These are phyloP conservation scores for Chloroclystis v-ata DNA, from an alignment of 2,888 invertebrate species.

Conservation along the genomic window DNA sequence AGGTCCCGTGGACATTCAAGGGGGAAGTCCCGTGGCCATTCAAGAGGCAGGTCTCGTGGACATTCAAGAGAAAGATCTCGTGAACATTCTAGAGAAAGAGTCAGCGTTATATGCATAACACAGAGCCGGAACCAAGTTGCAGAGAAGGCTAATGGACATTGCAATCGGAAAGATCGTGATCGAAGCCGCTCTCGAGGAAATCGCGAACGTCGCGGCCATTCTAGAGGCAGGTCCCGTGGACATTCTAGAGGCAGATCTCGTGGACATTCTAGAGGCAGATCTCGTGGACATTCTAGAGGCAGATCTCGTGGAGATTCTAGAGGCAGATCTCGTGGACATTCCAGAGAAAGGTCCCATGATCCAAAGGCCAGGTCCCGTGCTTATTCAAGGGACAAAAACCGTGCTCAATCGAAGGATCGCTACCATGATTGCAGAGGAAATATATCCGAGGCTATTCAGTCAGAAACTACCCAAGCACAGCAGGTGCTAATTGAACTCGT, in stretches of 20 bases:
- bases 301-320: slow-evolving; percentile 14
- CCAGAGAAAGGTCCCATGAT: slow-evolving; percentile 13
- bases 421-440: neutral
- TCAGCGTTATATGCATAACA: no score
- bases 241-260: slow-evolving; percentile 24
- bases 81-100: slow-evolving; percentile 2
- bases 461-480: neutral
- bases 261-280: slow-evolving; percentile 22
- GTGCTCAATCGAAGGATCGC: neutral
- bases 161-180: no score
- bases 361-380: neutral
- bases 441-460: neutral
- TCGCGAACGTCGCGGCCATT: slow-evolving; percentile 9
- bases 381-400: slow-evolving; percentile 9
- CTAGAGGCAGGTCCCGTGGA: slow-evolving; percentile 22
- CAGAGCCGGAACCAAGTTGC: no score
- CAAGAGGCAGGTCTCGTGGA: slow-evolving; percentile 7
- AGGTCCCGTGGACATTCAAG: slow-evolving; percentile 1
- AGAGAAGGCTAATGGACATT: no score
- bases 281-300: slow-evolving; percentile 13
- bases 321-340: slow-evolving; percentile 10
- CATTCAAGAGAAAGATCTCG: slow-evolving; percentile 19
- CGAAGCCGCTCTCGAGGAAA: no score
- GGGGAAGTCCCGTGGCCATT: slow-evolving; percentile 9
- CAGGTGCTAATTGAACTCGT: neutral